Evolutionary conservation across 2,888 invertebrate species (phyloP), one percentile per base, ranked within the genome.

Genomic region (Caenorhabditis afra): DNA sequence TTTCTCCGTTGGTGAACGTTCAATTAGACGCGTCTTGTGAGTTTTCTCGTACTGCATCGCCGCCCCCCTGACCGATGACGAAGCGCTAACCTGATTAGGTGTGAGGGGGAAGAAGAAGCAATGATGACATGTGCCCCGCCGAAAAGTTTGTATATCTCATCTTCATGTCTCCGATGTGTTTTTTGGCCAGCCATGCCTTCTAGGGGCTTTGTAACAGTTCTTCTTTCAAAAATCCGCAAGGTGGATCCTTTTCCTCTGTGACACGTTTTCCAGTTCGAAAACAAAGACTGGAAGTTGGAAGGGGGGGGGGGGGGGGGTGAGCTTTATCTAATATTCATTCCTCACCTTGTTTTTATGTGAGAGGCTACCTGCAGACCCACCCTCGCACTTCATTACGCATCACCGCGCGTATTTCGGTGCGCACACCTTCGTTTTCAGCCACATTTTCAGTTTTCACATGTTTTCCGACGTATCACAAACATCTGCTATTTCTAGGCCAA

Each of bases 1-100:
- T 41, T 41, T 41, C 11, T 41, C 41, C 7, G 3, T 29, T 29
- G 29, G 7, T 29, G 4, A 29, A 29, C 29, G 29, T 29, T 29
- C 29, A 3, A 3, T 29, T 29, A 29, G 4, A 29, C 29, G 29
- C 29, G 29, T 29, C 29, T 3, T 29, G 7, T 7, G 18, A 47
- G n/a, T 47, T 1, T 47, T 47, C 18, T 52, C 52, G 20, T 23
- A 50, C 16, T 47, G 16, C 22, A 20, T 49, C 20, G 29, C 29
- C 7, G n/a, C n/a, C n/a, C n/a, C n/a, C 47, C 18, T 29, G 29
- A 29, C 29, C 29, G 7, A 70, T 70, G 70, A 70, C 59, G 59
- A 53, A 61, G 45, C 61, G 37, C 45, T 70, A 70, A 70, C 61
- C 52, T 70, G 70, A 70, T 70, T 70, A 70, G 61, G 50, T 59